Evolutionary conservation across 2,113 vertebrate species (phyloP).

Genomic region (Colius striatus): DNA sequence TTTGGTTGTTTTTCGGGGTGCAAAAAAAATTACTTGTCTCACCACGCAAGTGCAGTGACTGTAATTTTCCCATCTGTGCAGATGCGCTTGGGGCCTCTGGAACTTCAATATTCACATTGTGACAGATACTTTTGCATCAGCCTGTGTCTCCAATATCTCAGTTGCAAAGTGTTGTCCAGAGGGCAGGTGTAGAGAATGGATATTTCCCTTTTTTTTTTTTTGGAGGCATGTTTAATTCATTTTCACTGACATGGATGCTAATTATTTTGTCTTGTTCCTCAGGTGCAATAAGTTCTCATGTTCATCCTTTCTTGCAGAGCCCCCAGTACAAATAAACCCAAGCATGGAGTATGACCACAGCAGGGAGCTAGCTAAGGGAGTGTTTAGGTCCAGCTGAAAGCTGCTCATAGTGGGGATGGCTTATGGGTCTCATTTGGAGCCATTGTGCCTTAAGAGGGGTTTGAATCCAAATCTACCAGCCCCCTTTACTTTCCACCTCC

Average conservation of each 20-base stretch:
- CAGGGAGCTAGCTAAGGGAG: background rate
- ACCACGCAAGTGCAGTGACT: slow-evolving; percentile 35
- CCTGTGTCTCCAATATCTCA: background rate
- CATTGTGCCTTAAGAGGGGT: background rate
- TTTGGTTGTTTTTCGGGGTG: slow-evolving; percentile 27
- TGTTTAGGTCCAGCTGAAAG: background rate
- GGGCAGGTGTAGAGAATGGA: background rate
- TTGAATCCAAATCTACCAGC: background rate
- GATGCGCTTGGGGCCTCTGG: slow-evolving; percentile 31
- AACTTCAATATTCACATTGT: background rate
- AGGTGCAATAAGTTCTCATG: background rate
- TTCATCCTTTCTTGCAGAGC: background rate
- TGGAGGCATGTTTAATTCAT: background rate
- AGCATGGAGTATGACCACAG: background rate
- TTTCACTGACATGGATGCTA: background rate
- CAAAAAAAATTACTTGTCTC: slow-evolving; percentile 47
- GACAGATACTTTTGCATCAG: background rate
- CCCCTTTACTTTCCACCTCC: background rate
- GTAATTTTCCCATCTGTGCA: slow-evolving; percentile 67
- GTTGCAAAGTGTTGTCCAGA: background rate
- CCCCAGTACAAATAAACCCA: background rate
- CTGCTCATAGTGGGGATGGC: background rate
- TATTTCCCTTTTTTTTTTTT: background rate
- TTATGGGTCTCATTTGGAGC: background rate
- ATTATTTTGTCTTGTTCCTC: background rate